Evolutionary conservation across 2,113 vertebrate genomes (phyloP).

Genomic region (Podarcis muralis): DNA sequence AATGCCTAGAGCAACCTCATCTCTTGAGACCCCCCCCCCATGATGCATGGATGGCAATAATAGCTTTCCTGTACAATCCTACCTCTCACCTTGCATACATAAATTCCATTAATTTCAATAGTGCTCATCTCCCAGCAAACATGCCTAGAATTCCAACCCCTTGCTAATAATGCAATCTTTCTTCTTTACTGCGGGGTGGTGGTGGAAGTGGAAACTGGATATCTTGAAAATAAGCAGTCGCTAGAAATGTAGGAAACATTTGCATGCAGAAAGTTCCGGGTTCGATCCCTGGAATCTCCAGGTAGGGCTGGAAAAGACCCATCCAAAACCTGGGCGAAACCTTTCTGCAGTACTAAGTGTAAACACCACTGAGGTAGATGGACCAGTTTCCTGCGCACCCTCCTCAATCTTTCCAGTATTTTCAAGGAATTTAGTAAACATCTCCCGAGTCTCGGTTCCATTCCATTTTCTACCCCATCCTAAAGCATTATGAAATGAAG

Average conservation of each 20-base stretch:
- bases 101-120: no score
- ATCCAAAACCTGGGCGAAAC: not conserved
- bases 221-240: not conserved
- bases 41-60: no score
- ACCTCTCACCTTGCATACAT: no score
- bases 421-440: constrained; percentile 35
- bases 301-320: not conserved
- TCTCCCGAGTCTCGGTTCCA: not conserved
- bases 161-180: not conserved
- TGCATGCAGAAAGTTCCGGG: not conserved
- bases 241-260: not conserved
- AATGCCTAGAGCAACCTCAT: no score
- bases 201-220: not conserved
- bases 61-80: no score
- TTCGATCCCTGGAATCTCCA: not conserved
- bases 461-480: not conserved
- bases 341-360: not conserved
- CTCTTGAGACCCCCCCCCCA: no score
- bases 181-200: no score
- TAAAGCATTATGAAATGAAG: not conserved
- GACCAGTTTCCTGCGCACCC: not conserved
- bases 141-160: not conserved
- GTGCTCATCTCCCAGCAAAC: not conserved
- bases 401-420: not conserved
- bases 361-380: not conserved